phyloP scores from a whole-genome alignment of 2,797 vertebrate species.

The Onychomys arenicola region DNA sequence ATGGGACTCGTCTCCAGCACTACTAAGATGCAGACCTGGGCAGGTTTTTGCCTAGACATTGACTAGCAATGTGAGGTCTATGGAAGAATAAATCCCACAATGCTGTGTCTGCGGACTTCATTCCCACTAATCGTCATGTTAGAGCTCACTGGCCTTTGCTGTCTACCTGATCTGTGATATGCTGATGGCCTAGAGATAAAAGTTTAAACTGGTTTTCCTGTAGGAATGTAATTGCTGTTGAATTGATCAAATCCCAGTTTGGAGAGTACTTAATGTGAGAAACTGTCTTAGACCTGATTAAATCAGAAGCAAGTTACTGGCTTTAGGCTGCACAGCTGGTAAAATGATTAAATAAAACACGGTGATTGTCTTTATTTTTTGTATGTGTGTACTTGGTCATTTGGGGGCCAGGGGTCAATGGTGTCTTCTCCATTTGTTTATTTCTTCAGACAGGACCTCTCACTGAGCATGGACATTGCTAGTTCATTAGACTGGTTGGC shows the following conservation, averaged over 20 bases:
- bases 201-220: neutral
- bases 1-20: neutral
- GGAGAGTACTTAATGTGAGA: neutral
- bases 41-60: neutral
- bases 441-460: neutral
- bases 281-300: neutral
- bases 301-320: neutral
- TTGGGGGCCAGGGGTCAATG: neutral
- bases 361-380: neutral
- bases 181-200: neutral
- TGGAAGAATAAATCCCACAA: neutral
- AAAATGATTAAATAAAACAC: conserved; percentile 42
- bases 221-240: neutral
- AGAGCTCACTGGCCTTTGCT: neutral
- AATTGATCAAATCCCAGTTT: neutral
- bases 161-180: neutral
- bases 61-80: rapidly evolving
- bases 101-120: rapidly evolving
- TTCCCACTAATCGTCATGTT: rapidly evolving
- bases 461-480: neutral
- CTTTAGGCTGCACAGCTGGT: neutral
- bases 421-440: neutral
- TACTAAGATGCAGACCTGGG: neutral
- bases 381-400: neutral
- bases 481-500: neutral